A percentile compares a stretch with the other conserved stretches of the same genome.
Conservation (phyloP, 2,113 vertebrate genomes). For the Daphoenositta chrysoptera region DNA sequence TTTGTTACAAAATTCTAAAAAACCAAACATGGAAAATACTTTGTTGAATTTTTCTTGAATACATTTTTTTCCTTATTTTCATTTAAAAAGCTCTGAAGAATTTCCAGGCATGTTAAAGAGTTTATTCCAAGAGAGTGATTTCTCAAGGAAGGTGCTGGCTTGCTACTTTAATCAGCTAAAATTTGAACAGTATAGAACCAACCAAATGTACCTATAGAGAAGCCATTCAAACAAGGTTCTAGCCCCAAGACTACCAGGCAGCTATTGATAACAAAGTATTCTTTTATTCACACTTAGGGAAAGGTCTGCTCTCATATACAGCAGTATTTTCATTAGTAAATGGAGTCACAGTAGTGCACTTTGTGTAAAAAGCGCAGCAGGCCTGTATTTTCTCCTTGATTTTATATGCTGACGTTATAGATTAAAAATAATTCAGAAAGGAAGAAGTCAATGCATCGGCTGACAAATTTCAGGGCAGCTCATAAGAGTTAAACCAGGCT, state of each 20-base stretch:
- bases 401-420: neutral
- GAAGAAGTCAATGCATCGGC: neutral
- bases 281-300: neutral
- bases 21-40: neutral
- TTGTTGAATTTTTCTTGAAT: too few relatives aligned
- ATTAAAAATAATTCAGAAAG: neutral
- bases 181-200: neutral
- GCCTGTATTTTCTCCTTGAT: neutral
- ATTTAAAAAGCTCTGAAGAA: neutral
- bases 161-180: neutral
- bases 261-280: neutral
- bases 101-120: neutral
- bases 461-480: neutral
- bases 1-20: neutral
- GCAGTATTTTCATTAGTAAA: neutral
- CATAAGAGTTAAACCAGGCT: neutral
- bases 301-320: neutral
- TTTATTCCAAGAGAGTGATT: neutral
- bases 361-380: neutral
- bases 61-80: neutral
- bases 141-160: neutral
- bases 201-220: neutral
- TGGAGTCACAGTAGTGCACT: neutral
- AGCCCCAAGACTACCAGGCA: neutral
- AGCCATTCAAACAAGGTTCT: neutral